A percentile compares a stretch with the other conserved stretches of the same genome.
Evolutionary conservation across 2,113 vertebrate species (phyloP).

Genomic region (Connochaetes taurinus): DNA sequence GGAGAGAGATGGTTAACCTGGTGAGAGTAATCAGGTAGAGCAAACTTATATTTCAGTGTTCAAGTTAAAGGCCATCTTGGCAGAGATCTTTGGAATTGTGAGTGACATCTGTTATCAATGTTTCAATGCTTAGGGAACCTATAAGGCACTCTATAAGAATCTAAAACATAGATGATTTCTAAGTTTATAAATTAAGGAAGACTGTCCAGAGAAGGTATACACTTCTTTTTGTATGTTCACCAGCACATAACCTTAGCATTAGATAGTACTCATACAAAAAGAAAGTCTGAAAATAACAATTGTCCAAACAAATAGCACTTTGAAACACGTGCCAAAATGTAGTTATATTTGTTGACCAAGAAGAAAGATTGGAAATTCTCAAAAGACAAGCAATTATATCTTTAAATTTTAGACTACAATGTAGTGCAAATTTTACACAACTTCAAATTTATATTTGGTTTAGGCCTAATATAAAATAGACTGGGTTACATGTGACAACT

Average conservation of each 20-base stretch:
- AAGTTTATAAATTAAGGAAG: conserved; percentile 7
- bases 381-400: conserved; percentile 5
- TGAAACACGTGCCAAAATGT: conserved; percentile 7
- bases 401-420: not conserved
- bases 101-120: not conserved
- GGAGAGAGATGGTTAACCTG: not conserved
- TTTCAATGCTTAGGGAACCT: not conserved
- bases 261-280: not conserved
- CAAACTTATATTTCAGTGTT: not conserved
- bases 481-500: not conserved
- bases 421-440: not conserved
- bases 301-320: conserved; percentile 15
- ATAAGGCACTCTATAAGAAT: not conserved
- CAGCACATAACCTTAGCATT: not conserved
- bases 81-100: not conserved
- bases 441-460: conserved; percentile 5
- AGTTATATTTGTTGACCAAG: not conserved
- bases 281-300: conserved; percentile 11
- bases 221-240: not conserved
- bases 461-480: conserved; percentile 19
- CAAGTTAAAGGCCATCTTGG: not conserved
- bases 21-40: not conserved
- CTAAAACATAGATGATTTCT: conserved; percentile 1
- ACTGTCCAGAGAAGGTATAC: not conserved
- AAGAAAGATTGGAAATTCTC: conserved; percentile 7